Percentiles rank a stretch among this genome's conserved stretches.
phyloP scores from a whole-genome alignment of 2,113 vertebrate genomes.

The Zosterops pallidus region DNA sequence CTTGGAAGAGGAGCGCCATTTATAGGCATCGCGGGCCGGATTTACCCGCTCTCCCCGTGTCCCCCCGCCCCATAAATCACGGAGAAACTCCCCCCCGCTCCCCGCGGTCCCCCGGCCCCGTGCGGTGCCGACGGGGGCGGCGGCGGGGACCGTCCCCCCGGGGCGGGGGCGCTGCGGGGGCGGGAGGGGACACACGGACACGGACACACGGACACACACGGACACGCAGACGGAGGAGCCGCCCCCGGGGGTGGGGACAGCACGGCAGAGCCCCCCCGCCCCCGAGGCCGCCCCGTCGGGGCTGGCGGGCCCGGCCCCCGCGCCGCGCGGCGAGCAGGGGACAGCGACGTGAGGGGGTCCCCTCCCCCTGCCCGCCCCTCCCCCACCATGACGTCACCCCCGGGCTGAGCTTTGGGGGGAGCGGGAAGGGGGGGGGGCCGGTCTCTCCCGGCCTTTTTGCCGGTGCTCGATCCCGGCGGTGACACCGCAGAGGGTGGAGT shows the following conservation, averaged over 20 bases:
- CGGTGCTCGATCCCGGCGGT: background rate
- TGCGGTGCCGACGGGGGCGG: background rate
- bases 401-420: background rate
- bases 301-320: constrained; percentile 13
- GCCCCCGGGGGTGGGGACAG: constrained; percentile 43
- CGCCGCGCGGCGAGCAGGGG: background rate
- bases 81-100: background rate
- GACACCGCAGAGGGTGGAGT: background rate
- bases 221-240: background rate
- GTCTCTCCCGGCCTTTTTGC: background rate
- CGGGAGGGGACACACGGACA: background rate
- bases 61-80: background rate
- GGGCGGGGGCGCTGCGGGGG: background rate
- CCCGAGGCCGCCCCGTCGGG: constrained; percentile 29
- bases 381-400: constrained; percentile 58
- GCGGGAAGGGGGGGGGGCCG: background rate
- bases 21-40: constrained; percentile 68
- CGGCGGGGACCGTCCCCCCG: background rate
- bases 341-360: background rate
- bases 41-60: constrained; percentile 42
- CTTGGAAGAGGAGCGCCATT: constrained; percentile 75
- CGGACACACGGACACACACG: background rate
- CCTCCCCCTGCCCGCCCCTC: constrained; percentile 28
- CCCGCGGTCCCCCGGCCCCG: background rate
- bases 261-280: constrained; percentile 9